Conservation (phyloP, 2,888 invertebrate genomes). For the Chirona hameri region DNA sequence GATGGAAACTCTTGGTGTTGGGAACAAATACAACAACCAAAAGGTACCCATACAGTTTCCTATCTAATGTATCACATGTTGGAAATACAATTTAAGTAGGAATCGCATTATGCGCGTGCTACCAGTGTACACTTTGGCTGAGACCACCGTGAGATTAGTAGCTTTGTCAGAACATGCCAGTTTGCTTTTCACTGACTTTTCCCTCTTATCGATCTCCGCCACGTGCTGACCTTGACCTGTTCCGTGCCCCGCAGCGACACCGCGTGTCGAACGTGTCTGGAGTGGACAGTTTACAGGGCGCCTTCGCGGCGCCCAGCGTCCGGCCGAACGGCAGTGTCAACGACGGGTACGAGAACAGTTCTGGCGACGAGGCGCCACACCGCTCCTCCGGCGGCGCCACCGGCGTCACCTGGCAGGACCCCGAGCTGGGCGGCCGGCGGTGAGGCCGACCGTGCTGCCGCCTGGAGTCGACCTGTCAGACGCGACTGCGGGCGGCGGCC, state of each 20-base stretch:
- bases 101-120: background rate
- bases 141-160: too few relatives aligned
- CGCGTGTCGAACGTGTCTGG: background rate
- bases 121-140: background rate
- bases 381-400: background rate
- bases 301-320: background rate
- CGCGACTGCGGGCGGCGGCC: background rate
- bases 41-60: background rate
- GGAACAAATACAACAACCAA: background rate
- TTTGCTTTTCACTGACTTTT: too few relatives aligned
- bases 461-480: background rate
- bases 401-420: conserved; percentile 4
- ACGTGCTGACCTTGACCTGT: background rate
- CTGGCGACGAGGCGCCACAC: background rate
- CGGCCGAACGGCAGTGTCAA: background rate
- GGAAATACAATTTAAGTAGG: background rate
- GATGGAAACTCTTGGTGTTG: conserved; percentile 26
- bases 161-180: too few relatives aligned
- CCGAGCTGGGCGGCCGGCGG: conserved; percentile 3
- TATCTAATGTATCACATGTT: background rate
- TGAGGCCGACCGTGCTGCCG: background rate
- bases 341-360: conserved; percentile 25
- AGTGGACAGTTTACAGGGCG: conserved; percentile 1
- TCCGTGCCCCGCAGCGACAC: background rate
- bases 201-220: too few relatives aligned